Conservation (phyloP, 1,140 invertebrate species). For the Dendrolimus punctatus region DNA sequence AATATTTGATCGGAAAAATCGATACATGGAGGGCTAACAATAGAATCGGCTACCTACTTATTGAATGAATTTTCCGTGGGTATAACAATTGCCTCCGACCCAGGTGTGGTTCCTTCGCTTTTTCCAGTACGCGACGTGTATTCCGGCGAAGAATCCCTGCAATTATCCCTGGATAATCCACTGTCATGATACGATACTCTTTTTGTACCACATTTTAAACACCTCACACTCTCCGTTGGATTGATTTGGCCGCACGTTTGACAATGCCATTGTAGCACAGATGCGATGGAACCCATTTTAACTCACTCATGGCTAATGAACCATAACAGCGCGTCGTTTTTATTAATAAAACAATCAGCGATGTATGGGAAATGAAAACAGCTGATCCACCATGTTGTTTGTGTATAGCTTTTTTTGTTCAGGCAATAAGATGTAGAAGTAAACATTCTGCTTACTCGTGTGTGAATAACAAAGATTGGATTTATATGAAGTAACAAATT, state of each 20-base stretch:
- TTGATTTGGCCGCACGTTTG: slow-evolving; percentile 88
- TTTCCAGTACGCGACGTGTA: slow-evolving; percentile 52
- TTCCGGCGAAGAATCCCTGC: slow-evolving; percentile 54
- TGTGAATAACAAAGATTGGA: no score
- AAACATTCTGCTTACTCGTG: no score
- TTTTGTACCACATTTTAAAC: slow-evolving; percentile 83
- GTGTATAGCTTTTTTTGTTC: slow-evolving; percentile 64
- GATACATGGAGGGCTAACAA: slow-evolving; percentile 42
- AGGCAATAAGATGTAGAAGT: neutral
- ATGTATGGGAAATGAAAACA: slow-evolving; percentile 68
- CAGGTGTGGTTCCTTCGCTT: slow-evolving; percentile 55
- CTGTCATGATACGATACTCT: slow-evolving; percentile 68
- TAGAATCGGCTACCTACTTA: slow-evolving; percentile 46
- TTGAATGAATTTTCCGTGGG: slow-evolving; percentile 54
- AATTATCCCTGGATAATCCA: slow-evolving; percentile 49
- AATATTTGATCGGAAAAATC: slow-evolving; percentile 63
- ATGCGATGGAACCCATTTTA: slow-evolving; percentile 90
- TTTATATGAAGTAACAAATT: no score
- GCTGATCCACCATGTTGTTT: slow-evolving; percentile 76
- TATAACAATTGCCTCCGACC: slow-evolving; percentile 54
- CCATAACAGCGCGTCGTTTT: slow-evolving; percentile 62
- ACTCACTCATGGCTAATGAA: slow-evolving; percentile 72
- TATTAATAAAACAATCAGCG: slow-evolving; percentile 59
- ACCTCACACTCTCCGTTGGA: slow-evolving; percentile 84
- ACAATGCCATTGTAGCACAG: slow-evolving; percentile 92